Conservation (phyloP, 2,888 invertebrate genomes). For the Halictus ligatus region DNA sequence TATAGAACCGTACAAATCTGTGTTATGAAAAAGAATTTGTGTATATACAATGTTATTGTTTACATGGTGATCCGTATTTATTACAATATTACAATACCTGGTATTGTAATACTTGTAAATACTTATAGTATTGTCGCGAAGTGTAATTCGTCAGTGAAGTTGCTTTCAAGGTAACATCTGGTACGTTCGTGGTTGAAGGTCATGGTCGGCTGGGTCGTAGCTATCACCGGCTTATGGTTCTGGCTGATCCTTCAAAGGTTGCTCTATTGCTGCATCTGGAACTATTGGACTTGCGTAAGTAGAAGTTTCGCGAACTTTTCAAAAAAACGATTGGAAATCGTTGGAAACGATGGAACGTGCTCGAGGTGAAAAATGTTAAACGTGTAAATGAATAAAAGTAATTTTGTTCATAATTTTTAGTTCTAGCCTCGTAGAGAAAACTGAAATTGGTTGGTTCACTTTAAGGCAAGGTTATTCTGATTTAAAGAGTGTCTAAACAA, state of each 20-base stretch:
- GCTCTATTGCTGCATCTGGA: slow-evolving; percentile 79
- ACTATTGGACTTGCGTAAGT: slow-evolving; percentile 79
- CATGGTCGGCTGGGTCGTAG: slow-evolving; percentile 72
- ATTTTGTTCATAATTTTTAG: too few species aligned
- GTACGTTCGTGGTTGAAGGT: slow-evolving; percentile 67
- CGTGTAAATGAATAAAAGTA: background rate
- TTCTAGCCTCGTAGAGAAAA: too few species aligned
- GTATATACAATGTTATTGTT: too few species aligned
- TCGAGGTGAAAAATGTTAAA: background rate
- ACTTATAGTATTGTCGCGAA: background rate
- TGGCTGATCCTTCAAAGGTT: slow-evolving; percentile 79
- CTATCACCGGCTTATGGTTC: slow-evolving; percentile 76
- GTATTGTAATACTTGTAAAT: too few species aligned
- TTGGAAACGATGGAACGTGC: background rate
- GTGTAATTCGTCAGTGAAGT: background rate
- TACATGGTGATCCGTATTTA: too few species aligned
- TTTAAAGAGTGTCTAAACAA: background rate
- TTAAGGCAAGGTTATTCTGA: background rate
- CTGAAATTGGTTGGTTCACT: too few species aligned
- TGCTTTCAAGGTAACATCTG: background rate
- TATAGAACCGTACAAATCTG: too few species aligned
- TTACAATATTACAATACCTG: too few species aligned
- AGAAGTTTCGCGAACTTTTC: background rate
- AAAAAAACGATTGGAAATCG: background rate
- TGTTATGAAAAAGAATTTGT: too few species aligned